A percentile compares a stretch with the other conserved stretches of the same genome.
Evolutionary conservation across 2,888 invertebrate genomes (phyloP).

Genomic region (Adelphocoris suturalis): DNA sequence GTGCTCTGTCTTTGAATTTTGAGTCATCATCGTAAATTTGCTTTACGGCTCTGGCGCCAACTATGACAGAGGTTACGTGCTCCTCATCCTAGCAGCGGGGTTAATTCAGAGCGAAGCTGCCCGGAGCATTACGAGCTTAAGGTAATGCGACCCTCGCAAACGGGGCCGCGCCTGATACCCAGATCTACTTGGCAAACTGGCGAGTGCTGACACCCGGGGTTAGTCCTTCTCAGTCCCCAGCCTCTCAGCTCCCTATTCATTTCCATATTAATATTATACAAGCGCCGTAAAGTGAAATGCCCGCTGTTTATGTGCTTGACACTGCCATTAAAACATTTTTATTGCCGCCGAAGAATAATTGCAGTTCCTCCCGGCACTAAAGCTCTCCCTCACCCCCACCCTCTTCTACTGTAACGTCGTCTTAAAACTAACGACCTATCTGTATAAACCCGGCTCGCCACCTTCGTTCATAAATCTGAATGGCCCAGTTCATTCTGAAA

Average conservation of each 20-base stretch:
- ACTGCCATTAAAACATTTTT: conserved; percentile 35
- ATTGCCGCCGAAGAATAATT: conserved; percentile 13
- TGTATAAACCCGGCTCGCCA: conserved; percentile 8
- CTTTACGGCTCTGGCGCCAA: no score
- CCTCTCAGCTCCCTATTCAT: background rate
- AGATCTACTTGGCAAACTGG: background rate
- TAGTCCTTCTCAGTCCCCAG: background rate
- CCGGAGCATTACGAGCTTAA: conserved; percentile 6
- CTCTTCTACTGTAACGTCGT: background rate
- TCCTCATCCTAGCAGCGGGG: no score
- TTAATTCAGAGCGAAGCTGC: background rate
- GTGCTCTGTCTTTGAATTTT: no score
- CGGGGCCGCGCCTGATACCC: background rate
- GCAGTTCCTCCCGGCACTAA: background rate
- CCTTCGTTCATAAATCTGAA: conserved; percentile 24
- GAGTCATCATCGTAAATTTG: no score
- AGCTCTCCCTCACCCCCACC: background rate
- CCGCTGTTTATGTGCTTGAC: conserved; percentile 31
- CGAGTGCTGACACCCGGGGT: background rate
- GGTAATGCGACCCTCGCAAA: background rate
- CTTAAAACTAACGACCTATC: conserved; percentile 27
- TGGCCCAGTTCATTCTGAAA: background rate
- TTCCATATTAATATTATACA: conserved; percentile 23
- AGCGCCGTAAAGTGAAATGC: conserved; percentile 14
- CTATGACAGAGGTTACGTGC: no score